Base-by-base conservation (phyloP, 2,113 vertebrate species). In the Silurus asotus region DNA sequence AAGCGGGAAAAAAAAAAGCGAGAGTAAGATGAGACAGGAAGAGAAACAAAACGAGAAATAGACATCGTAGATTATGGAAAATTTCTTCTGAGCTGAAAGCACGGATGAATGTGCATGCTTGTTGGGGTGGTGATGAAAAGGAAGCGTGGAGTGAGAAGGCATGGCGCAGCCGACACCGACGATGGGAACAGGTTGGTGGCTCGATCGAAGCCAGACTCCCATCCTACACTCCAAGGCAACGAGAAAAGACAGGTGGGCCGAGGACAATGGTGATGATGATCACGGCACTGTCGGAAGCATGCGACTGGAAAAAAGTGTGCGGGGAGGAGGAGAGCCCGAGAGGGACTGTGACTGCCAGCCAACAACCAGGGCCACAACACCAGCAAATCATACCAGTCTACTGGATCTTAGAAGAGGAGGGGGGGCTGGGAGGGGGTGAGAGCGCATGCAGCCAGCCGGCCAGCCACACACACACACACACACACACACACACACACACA, bases 301-400 rank as follows among this genome's bases (percentile, higher is more conserved):
- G 84, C 72, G 19, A 80, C 56, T 55, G n/a, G 53, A 59, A 51
- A 53, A 86, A 67, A 86, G 82, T 45, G 59, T 58, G 51, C 45
- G 20, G 56, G 72, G 74, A 86, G 62, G 81, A 58, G 61, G 78
- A 61, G 62, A 85, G 77, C 84, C 80, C 55, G 69, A 67, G 89
- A 91, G 86, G 88, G 78, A 14, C 82, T 70, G 82, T 28, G 45
- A 87, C 67, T 81, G 86, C 62, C 86, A 53, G 90, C 89, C 87
- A 85, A 62, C 87, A 88, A 91, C 89, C 89, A 76, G 89, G 90
- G 90, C 92, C 89, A 91, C 90, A 84, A 89, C 88, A 90, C 89
- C 91, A 92, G 91, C 92, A 91, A 92, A 93, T 92, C 94, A 95
- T 94, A 94, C 94, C 92, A 93, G 92, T 91, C 91, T 88, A 90